phyloP scores from a whole-genome alignment of 2,797 vertebrate species.

The Anabacerthia variegaticeps region DNA sequence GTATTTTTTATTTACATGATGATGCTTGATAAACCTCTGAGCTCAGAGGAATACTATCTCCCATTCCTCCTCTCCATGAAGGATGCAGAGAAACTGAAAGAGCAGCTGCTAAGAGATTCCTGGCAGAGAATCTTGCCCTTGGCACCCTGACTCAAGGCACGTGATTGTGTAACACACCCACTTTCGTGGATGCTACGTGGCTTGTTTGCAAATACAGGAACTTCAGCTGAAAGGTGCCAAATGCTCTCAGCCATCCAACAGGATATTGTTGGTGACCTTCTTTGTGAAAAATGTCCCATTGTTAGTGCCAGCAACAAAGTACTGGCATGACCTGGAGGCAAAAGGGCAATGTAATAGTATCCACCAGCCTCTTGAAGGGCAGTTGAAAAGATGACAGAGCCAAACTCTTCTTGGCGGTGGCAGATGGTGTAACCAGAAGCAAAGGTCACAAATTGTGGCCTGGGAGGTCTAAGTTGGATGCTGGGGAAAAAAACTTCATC shows the following conservation, averaged over 20 bases:
- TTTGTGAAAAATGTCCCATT: background rate
- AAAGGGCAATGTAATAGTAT: background rate
- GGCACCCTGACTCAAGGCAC: slow-evolving; percentile 14
- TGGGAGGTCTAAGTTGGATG: background rate
- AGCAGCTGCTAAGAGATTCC: background rate
- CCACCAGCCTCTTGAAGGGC: background rate
- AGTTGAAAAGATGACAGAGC: background rate
- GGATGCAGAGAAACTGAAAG: background rate
- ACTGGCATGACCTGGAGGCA: background rate
- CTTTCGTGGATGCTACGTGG: background rate
- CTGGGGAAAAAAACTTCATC: background rate
- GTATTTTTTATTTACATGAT: background rate
- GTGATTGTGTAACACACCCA: background rate
- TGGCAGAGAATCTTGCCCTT: slow-evolving; percentile 17
- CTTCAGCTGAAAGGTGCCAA: background rate
- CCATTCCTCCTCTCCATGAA: background rate
- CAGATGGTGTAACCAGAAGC: background rate
- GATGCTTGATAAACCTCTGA: background rate
- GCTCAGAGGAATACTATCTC: background rate
- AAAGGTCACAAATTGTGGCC: background rate
- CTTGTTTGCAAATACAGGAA: slow-evolving; percentile 11
- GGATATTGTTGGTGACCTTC: background rate
- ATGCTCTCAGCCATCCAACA: background rate
- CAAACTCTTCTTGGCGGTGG: background rate
- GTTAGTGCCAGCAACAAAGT: background rate